Conservation (phyloP, 2,113 vertebrate species). For the Oreochromis tanganicae region DNA sequence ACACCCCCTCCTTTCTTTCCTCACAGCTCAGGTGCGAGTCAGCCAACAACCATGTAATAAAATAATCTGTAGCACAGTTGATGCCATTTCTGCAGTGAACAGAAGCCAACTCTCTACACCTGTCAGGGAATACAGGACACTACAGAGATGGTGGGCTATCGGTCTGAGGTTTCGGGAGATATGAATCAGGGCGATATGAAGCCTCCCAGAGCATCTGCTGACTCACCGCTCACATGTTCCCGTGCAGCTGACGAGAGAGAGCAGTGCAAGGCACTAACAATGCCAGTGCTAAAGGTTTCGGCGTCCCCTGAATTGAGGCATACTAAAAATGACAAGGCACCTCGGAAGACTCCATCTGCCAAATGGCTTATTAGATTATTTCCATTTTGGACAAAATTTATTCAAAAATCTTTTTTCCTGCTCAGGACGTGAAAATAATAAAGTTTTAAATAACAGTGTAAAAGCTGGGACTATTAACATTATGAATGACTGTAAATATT, state of each 20-base stretch:
- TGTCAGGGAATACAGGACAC: conserved; percentile 22
- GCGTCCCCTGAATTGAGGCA: background rate
- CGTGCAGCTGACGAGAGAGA: background rate
- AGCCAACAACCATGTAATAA: background rate
- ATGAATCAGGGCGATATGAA: background rate
- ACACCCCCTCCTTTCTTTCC: background rate
- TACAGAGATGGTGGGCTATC: background rate
- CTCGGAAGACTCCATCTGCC: background rate
- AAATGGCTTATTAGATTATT: background rate
- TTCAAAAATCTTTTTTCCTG: background rate
- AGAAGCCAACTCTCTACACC: background rate
- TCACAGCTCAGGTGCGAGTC: background rate
- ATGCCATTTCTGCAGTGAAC: background rate
- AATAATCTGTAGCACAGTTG: background rate
- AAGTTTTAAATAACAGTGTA: background rate
- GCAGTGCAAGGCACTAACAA: background rate
- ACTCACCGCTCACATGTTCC: background rate
- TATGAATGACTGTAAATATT: background rate
- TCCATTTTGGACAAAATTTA: background rate
- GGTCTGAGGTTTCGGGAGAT: background rate
- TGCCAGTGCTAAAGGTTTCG: background rate
- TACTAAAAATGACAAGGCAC: background rate
- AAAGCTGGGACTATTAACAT: background rate
- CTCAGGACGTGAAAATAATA: background rate
- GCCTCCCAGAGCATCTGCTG: conserved; percentile 48